Percentiles rank a stretch among this genome's conserved stretches.
Evolutionary conservation across 1,140 invertebrate genomes (phyloP).

Genomic region (Bursaphelenchus mucronatus): DNA sequence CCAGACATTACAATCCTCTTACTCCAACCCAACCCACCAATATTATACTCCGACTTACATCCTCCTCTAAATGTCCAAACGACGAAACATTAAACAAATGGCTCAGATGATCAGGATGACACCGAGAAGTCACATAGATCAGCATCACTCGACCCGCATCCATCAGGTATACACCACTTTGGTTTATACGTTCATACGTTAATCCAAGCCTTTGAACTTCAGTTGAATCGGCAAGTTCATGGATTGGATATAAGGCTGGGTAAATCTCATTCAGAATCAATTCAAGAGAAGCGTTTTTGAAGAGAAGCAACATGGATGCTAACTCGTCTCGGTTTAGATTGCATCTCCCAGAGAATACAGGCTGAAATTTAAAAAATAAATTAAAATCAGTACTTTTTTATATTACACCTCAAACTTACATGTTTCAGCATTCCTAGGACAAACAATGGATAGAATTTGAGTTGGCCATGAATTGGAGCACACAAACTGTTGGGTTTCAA

Average conservation of each 20-base stretch:
- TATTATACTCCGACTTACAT: slow-evolving; percentile 64
- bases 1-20: no score
- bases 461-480: slow-evolving; percentile 65
- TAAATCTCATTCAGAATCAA: slow-evolving; percentile 80
- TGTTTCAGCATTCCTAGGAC: slow-evolving; percentile 84
- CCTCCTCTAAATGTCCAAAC: slow-evolving; percentile 69
- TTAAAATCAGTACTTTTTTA: slow-evolving; percentile 63
- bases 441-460: slow-evolving; percentile 83
- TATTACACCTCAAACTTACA: slow-evolving; percentile 66
- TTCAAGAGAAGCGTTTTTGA: slow-evolving; percentile 79
- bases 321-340: slow-evolving; percentile 80
- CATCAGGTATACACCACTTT: slow-evolving; percentile 82
- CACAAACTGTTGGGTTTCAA: slow-evolving; percentile 66
- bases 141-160: slow-evolving; percentile 79
- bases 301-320: slow-evolving; percentile 83
- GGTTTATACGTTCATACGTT: slow-evolving; percentile 72
- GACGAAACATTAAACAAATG: slow-evolving; percentile 70
- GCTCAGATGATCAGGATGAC: slow-evolving; percentile 72
- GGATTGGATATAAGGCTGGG: slow-evolving; percentile 86
- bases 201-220: slow-evolving; percentile 66
- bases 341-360: slow-evolving; percentile 33
- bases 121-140: slow-evolving; percentile 78
- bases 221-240: slow-evolving; percentile 68
- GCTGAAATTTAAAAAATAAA: slow-evolving; percentile 39
- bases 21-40: no score